phyloP scores from a whole-genome alignment of 2,797 vertebrate genomes.

The Perodicticus potto region DNA sequence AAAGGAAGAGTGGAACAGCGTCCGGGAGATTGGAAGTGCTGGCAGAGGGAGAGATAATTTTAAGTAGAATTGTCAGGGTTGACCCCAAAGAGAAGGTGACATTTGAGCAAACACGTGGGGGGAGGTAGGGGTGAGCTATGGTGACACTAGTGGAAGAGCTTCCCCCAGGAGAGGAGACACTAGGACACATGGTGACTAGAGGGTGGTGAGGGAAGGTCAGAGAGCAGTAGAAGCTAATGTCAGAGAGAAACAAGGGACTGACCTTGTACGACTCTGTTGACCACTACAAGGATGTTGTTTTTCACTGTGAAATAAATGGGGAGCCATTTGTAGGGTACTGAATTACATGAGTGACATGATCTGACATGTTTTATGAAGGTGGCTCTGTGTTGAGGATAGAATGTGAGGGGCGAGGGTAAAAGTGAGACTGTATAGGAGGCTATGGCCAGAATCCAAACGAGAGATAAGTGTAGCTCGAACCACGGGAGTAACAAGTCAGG shows the following conservation, averaged over 20 bases:
- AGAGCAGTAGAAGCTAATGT: rapidly evolving
- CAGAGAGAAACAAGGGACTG: not conserved
- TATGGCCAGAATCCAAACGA: not conserved
- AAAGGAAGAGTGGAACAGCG: not conserved
- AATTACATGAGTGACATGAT: not conserved
- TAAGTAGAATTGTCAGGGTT: not conserved
- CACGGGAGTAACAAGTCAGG: not conserved
- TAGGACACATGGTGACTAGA: not conserved
- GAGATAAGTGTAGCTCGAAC: not conserved
- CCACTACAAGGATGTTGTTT: not conserved
- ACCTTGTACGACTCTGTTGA: rapidly evolving
- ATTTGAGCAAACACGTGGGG: not conserved
- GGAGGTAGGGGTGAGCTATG: not conserved
- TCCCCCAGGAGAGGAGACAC: not conserved
- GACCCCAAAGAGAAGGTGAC: not conserved
- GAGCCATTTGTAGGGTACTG: not conserved
- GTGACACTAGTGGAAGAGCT: not conserved
- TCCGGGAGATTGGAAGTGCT: rapidly evolving
- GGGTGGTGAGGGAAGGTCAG: not conserved
- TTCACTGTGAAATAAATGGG: not conserved
- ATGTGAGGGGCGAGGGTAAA: rapidly evolving
- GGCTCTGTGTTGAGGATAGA: not conserved
- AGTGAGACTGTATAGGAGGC: not conserved
- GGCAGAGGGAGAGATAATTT: not conserved
- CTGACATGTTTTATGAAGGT: not conserved